These are phyloP conservation scores for Drosophila kurseongensis DNA, from an alignment of 1,140 invertebrate genomes.

Conservation along the genomic window DNA sequence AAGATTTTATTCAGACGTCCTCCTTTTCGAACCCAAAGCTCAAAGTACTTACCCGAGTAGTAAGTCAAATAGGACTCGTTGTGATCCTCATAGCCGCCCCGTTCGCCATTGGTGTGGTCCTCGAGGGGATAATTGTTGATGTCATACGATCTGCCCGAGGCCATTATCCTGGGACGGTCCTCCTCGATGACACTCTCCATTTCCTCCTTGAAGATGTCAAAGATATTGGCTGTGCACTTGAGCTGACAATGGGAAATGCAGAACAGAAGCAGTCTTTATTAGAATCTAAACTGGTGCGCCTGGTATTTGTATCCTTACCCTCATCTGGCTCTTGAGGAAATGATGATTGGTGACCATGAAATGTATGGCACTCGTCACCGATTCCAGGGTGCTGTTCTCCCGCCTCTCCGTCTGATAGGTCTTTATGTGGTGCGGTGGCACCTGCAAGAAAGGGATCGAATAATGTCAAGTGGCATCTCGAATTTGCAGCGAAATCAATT, in stretches of 20 bases:
- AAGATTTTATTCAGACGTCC: not conserved
- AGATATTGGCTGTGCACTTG: slow-evolving; percentile 81
- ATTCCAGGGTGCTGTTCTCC: slow-evolving; percentile 77
- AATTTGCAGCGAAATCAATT: slow-evolving; percentile 60
- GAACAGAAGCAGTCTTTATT: slow-evolving; percentile 12
- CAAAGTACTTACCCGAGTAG: slow-evolving; percentile 65
- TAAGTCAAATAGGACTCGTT: slow-evolving; percentile 83
- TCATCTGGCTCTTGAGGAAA: slow-evolving; percentile 86
- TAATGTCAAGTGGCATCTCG: slow-evolving; percentile 62
- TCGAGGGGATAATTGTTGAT: slow-evolving; percentile 81
- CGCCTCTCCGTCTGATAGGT: slow-evolving; percentile 76
- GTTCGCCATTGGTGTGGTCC: slow-evolving; percentile 63
- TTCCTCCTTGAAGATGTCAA: slow-evolving; percentile 83
- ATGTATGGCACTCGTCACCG: slow-evolving; percentile 84
- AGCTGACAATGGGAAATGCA: slow-evolving; percentile 50
- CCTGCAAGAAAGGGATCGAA: slow-evolving; percentile 53
- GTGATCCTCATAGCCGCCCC: slow-evolving; percentile 77
- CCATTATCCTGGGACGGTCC: slow-evolving; percentile 81
- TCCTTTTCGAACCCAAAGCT: not conserved
- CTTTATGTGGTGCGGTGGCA: slow-evolving; percentile 81
- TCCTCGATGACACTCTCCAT: slow-evolving; percentile 83
- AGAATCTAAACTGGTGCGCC: slow-evolving; percentile 10
- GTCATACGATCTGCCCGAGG: slow-evolving; percentile 80
- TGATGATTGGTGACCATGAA: slow-evolving; percentile 86
- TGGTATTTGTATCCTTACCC: slow-evolving; percentile 68